A percentile compares a stretch with the other conserved stretches of the same genome.
Evolutionary conservation across 2,888 invertebrate species (phyloP).

Genomic region (Tinea semifulvella): DNA sequence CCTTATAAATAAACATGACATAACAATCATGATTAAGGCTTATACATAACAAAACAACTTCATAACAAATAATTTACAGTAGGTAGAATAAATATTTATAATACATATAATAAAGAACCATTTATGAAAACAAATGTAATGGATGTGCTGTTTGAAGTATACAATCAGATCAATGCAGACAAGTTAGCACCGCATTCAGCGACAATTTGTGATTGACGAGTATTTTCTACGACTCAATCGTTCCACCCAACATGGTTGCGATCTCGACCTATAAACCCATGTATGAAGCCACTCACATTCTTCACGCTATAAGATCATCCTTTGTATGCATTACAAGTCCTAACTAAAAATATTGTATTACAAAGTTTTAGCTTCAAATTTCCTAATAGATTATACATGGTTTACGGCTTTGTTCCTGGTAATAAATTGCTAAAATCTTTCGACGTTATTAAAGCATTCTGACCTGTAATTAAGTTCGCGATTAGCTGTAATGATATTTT

Average conservation of each 20-base stretch:
- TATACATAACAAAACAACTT: too few relatives aligned
- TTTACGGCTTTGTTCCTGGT: not conserved
- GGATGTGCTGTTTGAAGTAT: too few relatives aligned
- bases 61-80: too few relatives aligned
- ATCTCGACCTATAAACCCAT: constrained; percentile 17
- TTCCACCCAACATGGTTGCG: constrained; percentile 1
- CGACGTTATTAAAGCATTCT: constrained; percentile 8
- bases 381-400: not conserved
- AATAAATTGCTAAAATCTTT: constrained; percentile 3
- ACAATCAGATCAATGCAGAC: too few relatives aligned
- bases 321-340: not conserved
- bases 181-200: constrained; percentile 7
- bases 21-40: too few relatives aligned
- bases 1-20: too few relatives aligned
- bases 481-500: constrained; percentile 11
- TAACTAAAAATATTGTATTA: not conserved
- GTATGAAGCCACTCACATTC: constrained; percentile 9
- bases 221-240: constrained; percentile 17
- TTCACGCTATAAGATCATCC: not conserved
- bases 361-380: not conserved
- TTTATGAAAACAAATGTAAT: too few relatives aligned
- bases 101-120: too few relatives aligned
- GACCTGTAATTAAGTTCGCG: constrained; percentile 10
- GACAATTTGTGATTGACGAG: constrained; percentile 13
- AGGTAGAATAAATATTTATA: too few relatives aligned